A percentile compares a stretch with the other conserved stretches of the same genome.
phyloP scores from a whole-genome alignment of 1,140 invertebrate species.

The Cydia strobilella region DNA sequence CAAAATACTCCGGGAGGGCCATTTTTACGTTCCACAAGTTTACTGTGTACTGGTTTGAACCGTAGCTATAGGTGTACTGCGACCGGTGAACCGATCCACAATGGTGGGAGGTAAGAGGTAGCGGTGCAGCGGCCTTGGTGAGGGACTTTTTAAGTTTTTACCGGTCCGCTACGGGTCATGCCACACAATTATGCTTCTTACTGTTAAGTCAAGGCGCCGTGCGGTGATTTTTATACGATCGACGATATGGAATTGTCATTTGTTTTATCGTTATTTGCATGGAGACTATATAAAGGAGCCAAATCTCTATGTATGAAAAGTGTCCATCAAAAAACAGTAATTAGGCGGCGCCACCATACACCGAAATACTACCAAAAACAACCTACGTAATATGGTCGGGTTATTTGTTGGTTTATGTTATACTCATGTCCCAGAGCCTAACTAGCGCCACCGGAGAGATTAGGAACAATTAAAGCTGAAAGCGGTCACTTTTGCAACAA shows the following conservation, averaged over 20 bases:
- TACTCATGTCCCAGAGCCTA: too few species aligned
- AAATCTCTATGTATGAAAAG: too few species aligned
- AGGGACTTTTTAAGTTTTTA: conserved; percentile 1
- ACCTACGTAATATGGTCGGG: too few species aligned
- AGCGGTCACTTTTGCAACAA: too few species aligned
- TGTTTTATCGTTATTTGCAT: too few species aligned
- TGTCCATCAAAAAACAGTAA: too few species aligned
- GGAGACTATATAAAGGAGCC: too few species aligned
- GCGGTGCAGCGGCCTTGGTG: conserved; percentile 19
- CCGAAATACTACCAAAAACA: too few species aligned
- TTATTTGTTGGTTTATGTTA: too few species aligned
- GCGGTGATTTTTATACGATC: background rate
- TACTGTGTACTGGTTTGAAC: background rate
- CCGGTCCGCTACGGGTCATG: conserved; percentile 21
- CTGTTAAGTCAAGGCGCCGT: background rate
- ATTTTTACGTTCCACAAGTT: conserved; percentile 37
- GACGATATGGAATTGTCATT: background rate
- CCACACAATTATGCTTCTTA: background rate
- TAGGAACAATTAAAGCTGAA: too few species aligned
- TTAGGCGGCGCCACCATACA: too few species aligned
- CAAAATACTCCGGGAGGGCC: conserved; percentile 60
- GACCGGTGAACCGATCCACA: background rate
- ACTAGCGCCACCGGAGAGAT: too few species aligned
- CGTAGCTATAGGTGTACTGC: background rate
- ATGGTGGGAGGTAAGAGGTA: conserved; percentile 6